These are phyloP conservation scores for Tachystola acroxantha DNA, from an alignment of 2,888 invertebrate species.

Conservation along the genomic window DNA sequence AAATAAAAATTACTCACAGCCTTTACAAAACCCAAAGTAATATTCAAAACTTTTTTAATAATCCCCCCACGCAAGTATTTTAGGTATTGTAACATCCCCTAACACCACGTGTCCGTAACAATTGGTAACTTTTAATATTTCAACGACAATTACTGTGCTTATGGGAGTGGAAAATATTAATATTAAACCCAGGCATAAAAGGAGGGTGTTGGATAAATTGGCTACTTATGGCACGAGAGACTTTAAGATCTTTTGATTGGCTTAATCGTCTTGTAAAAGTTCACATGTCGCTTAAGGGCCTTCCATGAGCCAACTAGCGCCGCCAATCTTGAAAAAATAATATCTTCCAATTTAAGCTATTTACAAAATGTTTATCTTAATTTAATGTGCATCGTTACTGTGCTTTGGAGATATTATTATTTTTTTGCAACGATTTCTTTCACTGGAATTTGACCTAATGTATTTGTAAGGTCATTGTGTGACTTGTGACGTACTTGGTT, in stretches of 20 bases:
- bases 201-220: conserved; percentile 51
- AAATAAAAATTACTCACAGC: too few species aligned
- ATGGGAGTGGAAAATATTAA: conserved; percentile 68
- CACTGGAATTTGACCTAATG: too few species aligned
- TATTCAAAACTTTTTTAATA: conserved; percentile 1
- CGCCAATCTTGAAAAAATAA: too few species aligned
- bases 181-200: conserved; percentile 32
- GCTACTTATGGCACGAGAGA: conserved; percentile 35
- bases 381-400: too few species aligned
- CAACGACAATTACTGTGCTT: conserved; percentile 61
- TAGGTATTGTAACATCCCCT: conserved; percentile 14
- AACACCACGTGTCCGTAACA: conserved; percentile 47
- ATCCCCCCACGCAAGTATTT: background rate
- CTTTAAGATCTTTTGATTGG: conserved; percentile 8
- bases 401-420: too few species aligned
- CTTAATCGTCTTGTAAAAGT: conserved; percentile 1
- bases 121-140: conserved; percentile 61
- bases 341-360: too few species aligned
- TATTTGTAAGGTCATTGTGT: too few species aligned
- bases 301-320: too few species aligned
- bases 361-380: too few species aligned
- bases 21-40: too few species aligned
- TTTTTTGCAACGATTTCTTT: too few species aligned
- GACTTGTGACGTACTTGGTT: too few species aligned
- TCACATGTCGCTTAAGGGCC: background rate